These are phyloP conservation scores for Solen grandis DNA, from an alignment of 1,140 invertebrate species.

Conservation along the genomic window DNA sequence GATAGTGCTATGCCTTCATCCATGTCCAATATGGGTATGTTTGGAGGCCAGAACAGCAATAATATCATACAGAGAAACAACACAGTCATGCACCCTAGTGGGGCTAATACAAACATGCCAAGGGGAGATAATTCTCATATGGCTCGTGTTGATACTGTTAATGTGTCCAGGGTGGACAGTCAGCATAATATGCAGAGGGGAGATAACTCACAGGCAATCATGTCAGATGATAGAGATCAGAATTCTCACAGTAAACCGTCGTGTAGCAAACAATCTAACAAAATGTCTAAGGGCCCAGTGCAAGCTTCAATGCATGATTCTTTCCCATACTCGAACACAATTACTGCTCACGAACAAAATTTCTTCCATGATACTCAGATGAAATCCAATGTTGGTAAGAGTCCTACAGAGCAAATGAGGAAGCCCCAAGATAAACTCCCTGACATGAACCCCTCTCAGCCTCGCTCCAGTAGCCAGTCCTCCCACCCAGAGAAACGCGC, in stretches of 20 bases:
- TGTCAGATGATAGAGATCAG: constrained; percentile 24
- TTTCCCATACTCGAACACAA: constrained; percentile 38
- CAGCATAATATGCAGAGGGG: constrained; percentile 16
- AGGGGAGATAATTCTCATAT: constrained; percentile 35
- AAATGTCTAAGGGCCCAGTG: constrained; percentile 33
- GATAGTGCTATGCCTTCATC: constrained; percentile 29
- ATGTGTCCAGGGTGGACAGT: neutral
- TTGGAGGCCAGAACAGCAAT: constrained; percentile 34
- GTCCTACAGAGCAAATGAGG: constrained; percentile 51
- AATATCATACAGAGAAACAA: constrained; percentile 45
- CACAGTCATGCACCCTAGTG: constrained; percentile 43
- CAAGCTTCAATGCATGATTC: constrained; percentile 43
- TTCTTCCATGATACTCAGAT: constrained; percentile 46
- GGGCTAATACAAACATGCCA: constrained; percentile 15
- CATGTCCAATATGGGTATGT: constrained; percentile 48
- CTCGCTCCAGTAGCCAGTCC: constrained; percentile 34
- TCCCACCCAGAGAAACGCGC: constrained; percentile 30
- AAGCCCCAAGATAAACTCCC: constrained; percentile 46
- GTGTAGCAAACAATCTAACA: constrained; percentile 42
- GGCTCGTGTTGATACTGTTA: constrained; percentile 39
- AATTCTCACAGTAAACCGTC: constrained; percentile 35
- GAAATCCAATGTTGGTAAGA: constrained; percentile 51
- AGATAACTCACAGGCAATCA: constrained; percentile 11
- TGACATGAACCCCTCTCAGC: constrained; percentile 25
- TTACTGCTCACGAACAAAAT: constrained; percentile 29